These are phyloP conservation scores for Barbus barbus DNA, from an alignment of 2,113 vertebrate species.

Conservation along the genomic window DNA sequence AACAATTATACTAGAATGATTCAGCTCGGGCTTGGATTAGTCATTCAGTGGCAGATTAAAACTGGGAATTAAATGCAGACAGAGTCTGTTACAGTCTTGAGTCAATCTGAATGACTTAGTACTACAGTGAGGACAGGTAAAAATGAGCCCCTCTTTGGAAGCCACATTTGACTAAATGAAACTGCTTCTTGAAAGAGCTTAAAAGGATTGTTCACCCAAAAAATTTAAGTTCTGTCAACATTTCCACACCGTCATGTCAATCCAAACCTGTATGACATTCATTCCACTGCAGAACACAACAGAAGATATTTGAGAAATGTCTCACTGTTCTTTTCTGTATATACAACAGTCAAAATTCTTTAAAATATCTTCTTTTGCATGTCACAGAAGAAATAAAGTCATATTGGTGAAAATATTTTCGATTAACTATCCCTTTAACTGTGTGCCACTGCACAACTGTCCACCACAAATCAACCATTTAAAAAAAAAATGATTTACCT, in stretches of 20 bases:
- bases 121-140: slow-evolving; percentile 39
- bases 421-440: not conserved
- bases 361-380: not conserved
- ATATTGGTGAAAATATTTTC: not conserved
- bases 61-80: not conserved
- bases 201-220: not conserved
- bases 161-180: slow-evolving; percentile 11
- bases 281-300: not conserved
- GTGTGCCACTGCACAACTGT: not conserved
- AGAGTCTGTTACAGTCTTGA: slow-evolving; percentile 36
- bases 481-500: not conserved
- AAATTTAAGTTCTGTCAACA: not conserved
- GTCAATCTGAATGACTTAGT: slow-evolving; percentile 47
- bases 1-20: not conserved
- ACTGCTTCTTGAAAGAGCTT: not conserved
- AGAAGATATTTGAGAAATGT: not conserved
- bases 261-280: not conserved
- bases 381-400: not conserved
- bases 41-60: slow-evolving; percentile 1
- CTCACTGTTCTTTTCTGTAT: not conserved
- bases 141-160: slow-evolving; percentile 37
- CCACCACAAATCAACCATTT: not conserved
- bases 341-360: not conserved
- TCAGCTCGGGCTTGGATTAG: not conserved
- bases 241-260: not conserved